phyloP scores from a whole-genome alignment of 2,113 vertebrate genomes.

The Micromys minutus region DNA sequence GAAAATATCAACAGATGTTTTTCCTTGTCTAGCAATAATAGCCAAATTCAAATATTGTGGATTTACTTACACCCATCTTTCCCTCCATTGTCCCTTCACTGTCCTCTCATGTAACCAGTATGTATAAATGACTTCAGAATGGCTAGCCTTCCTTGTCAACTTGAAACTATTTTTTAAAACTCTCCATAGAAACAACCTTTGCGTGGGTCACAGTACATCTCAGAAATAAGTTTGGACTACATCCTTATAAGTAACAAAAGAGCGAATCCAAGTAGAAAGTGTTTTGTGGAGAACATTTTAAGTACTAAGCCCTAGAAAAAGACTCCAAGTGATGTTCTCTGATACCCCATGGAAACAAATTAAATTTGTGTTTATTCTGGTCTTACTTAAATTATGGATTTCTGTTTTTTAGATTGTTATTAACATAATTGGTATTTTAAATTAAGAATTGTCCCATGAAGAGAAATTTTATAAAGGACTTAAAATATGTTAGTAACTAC shows the following conservation, averaged over 20 bases:
- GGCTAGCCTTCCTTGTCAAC: not conserved
- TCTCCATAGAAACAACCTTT: not conserved
- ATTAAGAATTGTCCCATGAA: not conserved
- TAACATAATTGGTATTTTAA: not conserved
- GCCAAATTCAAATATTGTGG: not conserved
- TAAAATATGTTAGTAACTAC: not conserved
- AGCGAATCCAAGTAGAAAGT: not conserved
- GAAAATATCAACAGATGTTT: not conserved
- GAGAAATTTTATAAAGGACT: slow-evolving; percentile 3
- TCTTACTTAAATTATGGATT: not conserved
- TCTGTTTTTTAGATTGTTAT: not conserved
- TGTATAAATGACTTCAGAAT: not conserved
- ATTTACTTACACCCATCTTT: not conserved
- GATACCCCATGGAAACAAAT: not conserved
- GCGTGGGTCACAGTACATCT: not conserved
- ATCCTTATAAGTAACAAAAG: not conserved
- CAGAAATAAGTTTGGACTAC: not conserved
- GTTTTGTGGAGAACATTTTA: not conserved
- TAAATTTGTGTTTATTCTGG: not conserved
- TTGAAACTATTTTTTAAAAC: not conserved
- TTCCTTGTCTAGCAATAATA: not conserved
- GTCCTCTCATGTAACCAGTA: not conserved
- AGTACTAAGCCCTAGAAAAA: not conserved
- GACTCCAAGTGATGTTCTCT: not conserved
- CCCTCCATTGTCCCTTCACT: not conserved